phyloP scores from a whole-genome alignment of 2,888 invertebrate genomes.

The Rapana venosa region DNA sequence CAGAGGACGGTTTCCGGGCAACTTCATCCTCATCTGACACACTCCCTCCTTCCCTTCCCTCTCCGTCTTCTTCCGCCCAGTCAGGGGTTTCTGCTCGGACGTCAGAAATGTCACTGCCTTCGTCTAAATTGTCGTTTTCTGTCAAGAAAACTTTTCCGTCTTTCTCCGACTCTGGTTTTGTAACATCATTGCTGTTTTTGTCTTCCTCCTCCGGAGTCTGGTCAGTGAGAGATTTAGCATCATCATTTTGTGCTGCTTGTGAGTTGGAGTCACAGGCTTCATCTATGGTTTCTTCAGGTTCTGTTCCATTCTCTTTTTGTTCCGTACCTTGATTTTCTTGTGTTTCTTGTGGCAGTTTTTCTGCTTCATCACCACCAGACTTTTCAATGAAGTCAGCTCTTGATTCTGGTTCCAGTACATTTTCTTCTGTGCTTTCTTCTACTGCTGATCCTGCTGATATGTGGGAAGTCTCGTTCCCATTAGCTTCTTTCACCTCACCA shows the following conservation, averaged over 20 bases:
- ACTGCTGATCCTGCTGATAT: background rate
- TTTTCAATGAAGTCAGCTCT: too few relatives aligned
- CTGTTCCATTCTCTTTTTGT: background rate
- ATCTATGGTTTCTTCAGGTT: background rate
- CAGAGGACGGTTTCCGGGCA: background rate
- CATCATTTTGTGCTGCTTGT: background rate
- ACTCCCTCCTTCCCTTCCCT: constrained; percentile 18
- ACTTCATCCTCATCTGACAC: background rate
- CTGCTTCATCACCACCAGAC: background rate
- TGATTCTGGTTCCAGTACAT: background rate
- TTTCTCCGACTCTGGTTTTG: background rate
- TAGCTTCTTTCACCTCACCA: too few relatives aligned
- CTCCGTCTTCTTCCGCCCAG: constrained; percentile 24
- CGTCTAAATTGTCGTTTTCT: constrained; percentile 13
- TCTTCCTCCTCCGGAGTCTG: background rate
- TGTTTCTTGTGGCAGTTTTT: background rate
- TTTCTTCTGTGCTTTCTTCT: background rate
- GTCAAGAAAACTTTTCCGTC: background rate
- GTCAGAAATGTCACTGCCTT: constrained; percentile 25
- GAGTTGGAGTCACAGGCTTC: background rate
- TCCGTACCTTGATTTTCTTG: background rate
- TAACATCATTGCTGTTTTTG: background rate
- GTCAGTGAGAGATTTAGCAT: background rate
- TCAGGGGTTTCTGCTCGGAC: constrained; percentile 17
- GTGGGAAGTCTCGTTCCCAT: background rate